Evolutionary conservation across 2,888 invertebrate genomes (phyloP).

Genomic region (Agrotis ipsilon): DNA sequence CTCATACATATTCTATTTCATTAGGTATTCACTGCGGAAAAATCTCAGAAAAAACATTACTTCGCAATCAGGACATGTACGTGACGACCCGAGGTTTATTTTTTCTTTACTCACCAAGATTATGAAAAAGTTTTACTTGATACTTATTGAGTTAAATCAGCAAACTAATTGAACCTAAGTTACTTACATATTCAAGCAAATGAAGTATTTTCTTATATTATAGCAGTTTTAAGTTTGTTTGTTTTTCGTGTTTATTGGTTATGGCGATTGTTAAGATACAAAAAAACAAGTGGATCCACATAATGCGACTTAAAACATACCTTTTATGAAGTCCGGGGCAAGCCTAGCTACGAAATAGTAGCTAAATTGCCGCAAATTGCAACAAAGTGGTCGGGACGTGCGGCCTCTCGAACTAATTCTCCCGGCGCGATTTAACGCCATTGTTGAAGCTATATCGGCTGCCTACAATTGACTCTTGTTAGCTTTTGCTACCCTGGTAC

Average conservation of each 20-base stretch:
- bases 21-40: slow-evolving; percentile 54
- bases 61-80: slow-evolving; percentile 34
- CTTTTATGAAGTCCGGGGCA: slow-evolving; percentile 44
- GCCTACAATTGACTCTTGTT: slow-evolving; percentile 75
- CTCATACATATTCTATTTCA: slow-evolving; percentile 65
- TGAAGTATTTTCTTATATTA: background rate
- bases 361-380: slow-evolving; percentile 81
- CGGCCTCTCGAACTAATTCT: slow-evolving; percentile 76
- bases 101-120: slow-evolving; percentile 11
- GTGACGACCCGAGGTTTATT: slow-evolving; percentile 1
- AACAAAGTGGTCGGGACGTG: slow-evolving; percentile 78
- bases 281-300: slow-evolving; percentile 1
- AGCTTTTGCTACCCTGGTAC: slow-evolving; percentile 65
- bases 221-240: no score
- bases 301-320: slow-evolving; percentile 29
- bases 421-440: slow-evolving; percentile 77
- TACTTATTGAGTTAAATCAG: background rate
- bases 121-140: slow-evolving; percentile 5
- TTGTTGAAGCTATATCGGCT: slow-evolving; percentile 69
- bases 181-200: background rate
- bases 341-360: slow-evolving; percentile 68
- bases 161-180: background rate
- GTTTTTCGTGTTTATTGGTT: no score
- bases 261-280: background rate
- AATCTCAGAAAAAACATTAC: slow-evolving; percentile 49